These are phyloP conservation scores for Oncopeltus fasciatus DNA, from an alignment of 1,140 invertebrate genomes.

Conservation along the genomic window DNA sequence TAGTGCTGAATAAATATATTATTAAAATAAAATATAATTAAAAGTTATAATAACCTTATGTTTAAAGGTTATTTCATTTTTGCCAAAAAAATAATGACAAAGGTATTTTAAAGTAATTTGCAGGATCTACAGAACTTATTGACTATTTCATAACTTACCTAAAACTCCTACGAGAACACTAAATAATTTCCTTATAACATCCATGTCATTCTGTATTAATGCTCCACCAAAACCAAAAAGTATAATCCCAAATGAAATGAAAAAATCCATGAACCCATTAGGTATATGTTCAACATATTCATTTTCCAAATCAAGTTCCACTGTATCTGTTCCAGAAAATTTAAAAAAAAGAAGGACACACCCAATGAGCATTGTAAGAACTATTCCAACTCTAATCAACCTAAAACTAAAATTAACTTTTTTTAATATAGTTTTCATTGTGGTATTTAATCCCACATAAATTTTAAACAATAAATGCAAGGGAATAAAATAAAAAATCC, in stretches of 20 bases:
- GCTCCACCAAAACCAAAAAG: slow-evolving; percentile 52
- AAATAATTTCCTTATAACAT: slow-evolving; percentile 40
- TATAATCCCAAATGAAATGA: slow-evolving; percentile 46
- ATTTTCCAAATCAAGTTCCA: too few relatives aligned
- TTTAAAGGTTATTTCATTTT: too few relatives aligned
- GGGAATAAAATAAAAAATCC: too few relatives aligned
- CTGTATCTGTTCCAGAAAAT: too few relatives aligned
- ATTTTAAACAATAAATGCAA: too few relatives aligned
- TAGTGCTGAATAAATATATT: too few relatives aligned
- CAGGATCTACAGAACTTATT: neutral
- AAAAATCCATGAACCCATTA: slow-evolving; percentile 35
- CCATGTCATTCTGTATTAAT: slow-evolving; percentile 54
- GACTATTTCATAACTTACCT: slow-evolving; percentile 28
- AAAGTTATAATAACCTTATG: too few relatives aligned
- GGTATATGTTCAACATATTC: slow-evolving; percentile 25
- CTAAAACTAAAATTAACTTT: too few relatives aligned
- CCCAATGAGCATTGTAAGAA: slow-evolving; percentile 39
- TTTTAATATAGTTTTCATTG: too few relatives aligned
- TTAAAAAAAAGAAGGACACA: slow-evolving; percentile 43
- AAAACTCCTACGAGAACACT: slow-evolving; percentile 37
- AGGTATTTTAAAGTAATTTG: neutral
- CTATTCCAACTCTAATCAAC: slow-evolving; percentile 37
- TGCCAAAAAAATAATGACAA: neutral
- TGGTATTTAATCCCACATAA: too few relatives aligned
- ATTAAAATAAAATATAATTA: too few relatives aligned